Evolutionary conservation across 2,113 vertebrate genomes (phyloP), one percentile per base, ranked within the genome.

Genomic region (Hydrolagus affinis): DNA sequence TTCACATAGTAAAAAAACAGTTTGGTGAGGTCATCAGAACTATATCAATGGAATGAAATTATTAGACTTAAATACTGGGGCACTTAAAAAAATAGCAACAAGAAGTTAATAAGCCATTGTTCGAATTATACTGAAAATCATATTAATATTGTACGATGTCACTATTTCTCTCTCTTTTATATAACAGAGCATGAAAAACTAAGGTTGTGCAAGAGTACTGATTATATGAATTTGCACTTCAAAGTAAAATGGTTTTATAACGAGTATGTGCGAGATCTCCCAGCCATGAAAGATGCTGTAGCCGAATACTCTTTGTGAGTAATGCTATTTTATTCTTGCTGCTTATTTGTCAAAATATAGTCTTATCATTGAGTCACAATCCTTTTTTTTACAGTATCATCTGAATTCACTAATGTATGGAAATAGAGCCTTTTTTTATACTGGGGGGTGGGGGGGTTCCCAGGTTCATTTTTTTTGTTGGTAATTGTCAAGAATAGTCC

Each of bases 201-300:
- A 85, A 94, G 94, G 85, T 94, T 98, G 93, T 99, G 98, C 93
- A 99, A 99, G 94, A 99, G 98, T 90, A 98, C 98, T 0, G 98
- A 99, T 92, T 99, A 99, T 91, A 99, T 99, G 98, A 99, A 99
- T 94, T 93, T 99, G 91, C 98, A 99, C 94, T 99, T 99, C 96
- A 99, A 99, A 95, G 98, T 99, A 88, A 99, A 99, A 94, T 99
- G 98, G 98, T 98, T 99, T 93, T 96, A 99, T 92, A 99, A 99
- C 87, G 97, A 99, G 87, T 99, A 99, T 3, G 96, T 99, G 86
- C 89, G 95, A 83, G 97, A 98, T 71, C 94, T 99, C 88, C 94
- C 96, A 11, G 92, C 96, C 89, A 97, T 97, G 94, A 96, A 95
- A 90, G 95, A 95, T 87, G 94, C 95, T 0, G 92, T 94, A 0